Evolutionary conservation across 2,888 invertebrate genomes (phyloP).

Genomic region (Hyposoter dolosus): DNA sequence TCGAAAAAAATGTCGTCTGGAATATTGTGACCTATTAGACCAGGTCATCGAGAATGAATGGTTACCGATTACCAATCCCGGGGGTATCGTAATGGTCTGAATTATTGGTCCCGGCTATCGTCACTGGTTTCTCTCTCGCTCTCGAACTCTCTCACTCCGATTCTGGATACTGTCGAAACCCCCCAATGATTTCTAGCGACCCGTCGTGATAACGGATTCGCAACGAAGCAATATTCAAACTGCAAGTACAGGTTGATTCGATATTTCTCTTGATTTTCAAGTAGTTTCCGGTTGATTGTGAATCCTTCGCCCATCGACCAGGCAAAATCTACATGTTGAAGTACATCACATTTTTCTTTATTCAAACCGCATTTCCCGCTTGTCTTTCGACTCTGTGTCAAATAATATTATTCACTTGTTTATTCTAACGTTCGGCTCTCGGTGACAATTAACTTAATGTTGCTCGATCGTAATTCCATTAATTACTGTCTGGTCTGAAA

Average conservation of each 20-base stretch:
- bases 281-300: conserved; percentile 5
- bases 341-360: background rate
- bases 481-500: too few relatives aligned
- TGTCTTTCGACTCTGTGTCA: background rate
- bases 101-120: conserved; percentile 65
- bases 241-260: conserved; percentile 32
- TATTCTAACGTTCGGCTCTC: background rate
- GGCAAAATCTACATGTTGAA: background rate
- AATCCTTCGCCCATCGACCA: background rate
- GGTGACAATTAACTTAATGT: background rate
- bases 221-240: conserved; percentile 32
- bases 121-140: conserved; percentile 37
- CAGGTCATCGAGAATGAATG: conserved; percentile 63
- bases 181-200: conserved; percentile 61
- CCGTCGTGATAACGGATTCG: conserved; percentile 59
- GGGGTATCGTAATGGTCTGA: conserved; percentile 67
- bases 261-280: conserved; percentile 40
- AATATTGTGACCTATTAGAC: conserved; percentile 59
- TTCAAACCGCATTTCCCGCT: background rate
- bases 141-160: conserved; percentile 14
- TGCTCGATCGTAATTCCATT: background rate
- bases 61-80: conserved; percentile 67
- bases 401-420: background rate
- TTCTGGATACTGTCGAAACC: conserved; percentile 25
- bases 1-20: conserved; percentile 35